phyloP scores from a whole-genome alignment of 2,113 vertebrate species.

The Thomomys bottae region DNA sequence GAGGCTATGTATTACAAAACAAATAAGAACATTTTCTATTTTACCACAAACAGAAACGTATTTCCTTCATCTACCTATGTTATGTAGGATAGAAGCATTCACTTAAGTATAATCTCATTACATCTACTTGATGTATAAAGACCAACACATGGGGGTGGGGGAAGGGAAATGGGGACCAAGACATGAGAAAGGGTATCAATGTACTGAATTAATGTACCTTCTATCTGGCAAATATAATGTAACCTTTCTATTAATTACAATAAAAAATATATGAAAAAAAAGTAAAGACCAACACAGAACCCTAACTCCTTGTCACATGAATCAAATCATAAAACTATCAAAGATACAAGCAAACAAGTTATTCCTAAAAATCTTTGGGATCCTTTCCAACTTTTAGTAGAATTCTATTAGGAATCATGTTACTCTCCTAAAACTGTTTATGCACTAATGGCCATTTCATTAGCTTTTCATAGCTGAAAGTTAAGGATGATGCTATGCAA shows the following conservation, averaged over 20 bases:
- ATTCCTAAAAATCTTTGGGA: constrained; percentile 55
- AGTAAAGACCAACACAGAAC: constrained; percentile 68
- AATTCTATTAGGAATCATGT: constrained; percentile 70
- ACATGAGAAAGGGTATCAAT: too few species aligned
- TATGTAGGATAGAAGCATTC: constrained; percentile 68
- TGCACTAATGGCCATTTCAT: constrained; percentile 63
- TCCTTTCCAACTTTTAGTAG: constrained; percentile 48
- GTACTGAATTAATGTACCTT: too few species aligned
- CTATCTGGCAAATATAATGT: too few species aligned
- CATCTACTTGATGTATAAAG: constrained; percentile 64
- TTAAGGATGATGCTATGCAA: constrained; percentile 55
- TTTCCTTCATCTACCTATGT: constrained; percentile 37
- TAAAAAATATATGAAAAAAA: too few species aligned
- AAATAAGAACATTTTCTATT: not conserved
- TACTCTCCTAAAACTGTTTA: constrained; percentile 44
- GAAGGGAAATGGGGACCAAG: too few species aligned
- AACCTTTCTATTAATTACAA: too few species aligned
- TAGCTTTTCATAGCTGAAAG: constrained; percentile 66
- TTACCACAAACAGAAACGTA: constrained; percentile 15
- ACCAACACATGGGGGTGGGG: too few species aligned
- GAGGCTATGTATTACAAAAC: not conserved
- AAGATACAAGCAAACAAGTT: constrained; percentile 47
- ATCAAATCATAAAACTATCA: constrained; percentile 69
- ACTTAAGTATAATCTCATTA: constrained; percentile 69
- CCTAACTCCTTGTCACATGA: constrained; percentile 63